Conservation (phyloP, 2,888 invertebrate species). For the Luperina testacea region DNA sequence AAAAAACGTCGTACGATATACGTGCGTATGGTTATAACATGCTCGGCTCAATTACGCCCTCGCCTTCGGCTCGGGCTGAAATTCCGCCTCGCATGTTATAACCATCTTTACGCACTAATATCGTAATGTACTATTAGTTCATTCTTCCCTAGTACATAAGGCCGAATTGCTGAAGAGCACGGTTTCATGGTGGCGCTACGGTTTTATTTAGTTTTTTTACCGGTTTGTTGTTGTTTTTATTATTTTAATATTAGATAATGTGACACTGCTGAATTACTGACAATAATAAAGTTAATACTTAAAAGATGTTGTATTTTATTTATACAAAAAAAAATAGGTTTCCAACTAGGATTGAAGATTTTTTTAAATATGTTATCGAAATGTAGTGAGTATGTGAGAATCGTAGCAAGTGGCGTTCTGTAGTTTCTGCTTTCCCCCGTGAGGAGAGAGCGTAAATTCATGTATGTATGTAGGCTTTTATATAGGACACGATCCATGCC, state of each 20-base stretch:
- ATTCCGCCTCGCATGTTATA: too few species aligned
- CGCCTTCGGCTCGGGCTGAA: too few species aligned
- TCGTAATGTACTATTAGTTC: too few species aligned
- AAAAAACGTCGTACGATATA: too few species aligned
- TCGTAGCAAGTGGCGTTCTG: too few species aligned
- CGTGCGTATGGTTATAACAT: too few species aligned
- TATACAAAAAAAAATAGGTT: background rate
- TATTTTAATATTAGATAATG: background rate
- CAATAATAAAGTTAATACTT: background rate
- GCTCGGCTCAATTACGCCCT: too few species aligned
- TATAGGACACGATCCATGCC: too few species aligned
- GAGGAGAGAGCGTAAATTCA: background rate
- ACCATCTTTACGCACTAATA: too few species aligned
- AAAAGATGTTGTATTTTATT: background rate
- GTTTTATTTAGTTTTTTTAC: background rate
- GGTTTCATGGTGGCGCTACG: background rate
- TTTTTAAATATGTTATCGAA: background rate
- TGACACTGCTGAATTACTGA: background rate
- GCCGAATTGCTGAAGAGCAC: conserved; percentile 7
- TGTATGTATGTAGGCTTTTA: background rate
- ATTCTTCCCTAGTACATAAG: conserved; percentile 13
- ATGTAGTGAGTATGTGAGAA: background rate
- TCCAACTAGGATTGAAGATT: background rate
- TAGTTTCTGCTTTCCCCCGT: too few species aligned
- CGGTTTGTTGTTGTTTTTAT: background rate